Evolutionary conservation across 2,797 vertebrate species (phyloP), one percentile per base, ranked within the genome.

Genomic region (Thamnophis elegans): DNA sequence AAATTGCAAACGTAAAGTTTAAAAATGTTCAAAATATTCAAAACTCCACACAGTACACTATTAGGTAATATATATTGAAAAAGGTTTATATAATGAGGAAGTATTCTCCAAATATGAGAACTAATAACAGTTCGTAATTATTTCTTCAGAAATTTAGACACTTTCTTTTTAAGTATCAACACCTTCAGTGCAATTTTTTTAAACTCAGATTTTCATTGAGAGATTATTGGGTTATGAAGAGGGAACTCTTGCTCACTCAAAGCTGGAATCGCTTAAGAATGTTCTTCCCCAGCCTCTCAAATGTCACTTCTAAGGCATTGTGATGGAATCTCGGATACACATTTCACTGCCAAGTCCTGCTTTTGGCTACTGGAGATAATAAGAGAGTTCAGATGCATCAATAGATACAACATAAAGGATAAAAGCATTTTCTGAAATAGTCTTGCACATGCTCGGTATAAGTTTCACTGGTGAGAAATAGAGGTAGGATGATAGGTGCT

Each of bases 251-350:
- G 9, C 88, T n/a, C 91, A 58, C 89, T 89, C 32, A 68, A 90
- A 96, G 51, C 90, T 94, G 47, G 28, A 59, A 58, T 95, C 78
- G 94, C 91, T 95, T 96, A 92, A 92, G 87, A 93, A 94, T 96
- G 96, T 97, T 96, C 93, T 93, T 96, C 65, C 20, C 0, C 82
- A 95, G 97, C 96, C 97, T 96, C 94, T 95, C 92, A 97, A 97
- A 97, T 97, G 96, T 96, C 96, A 97, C 96, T 97, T 97, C 92
- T 90, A 92, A 93, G 92, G 93, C 56, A 86, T 88, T 96, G 96
- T 88, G 94, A 94, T 96, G 92, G 93, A 78, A 90, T 68, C 89
- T 96, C 91, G 94, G 93, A 97, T 95, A 94, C 54, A 92, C 92
- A 92, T 56, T 94, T 95, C 91, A 91, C 0, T 96, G 96, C 96